Percentiles rank a stretch among this genome's conserved stretches.
These are phyloP conservation scores for Acropora tenuis DNA, from an alignment of 64 coral and sea anemone genomes.

Conservation along the genomic window DNA sequence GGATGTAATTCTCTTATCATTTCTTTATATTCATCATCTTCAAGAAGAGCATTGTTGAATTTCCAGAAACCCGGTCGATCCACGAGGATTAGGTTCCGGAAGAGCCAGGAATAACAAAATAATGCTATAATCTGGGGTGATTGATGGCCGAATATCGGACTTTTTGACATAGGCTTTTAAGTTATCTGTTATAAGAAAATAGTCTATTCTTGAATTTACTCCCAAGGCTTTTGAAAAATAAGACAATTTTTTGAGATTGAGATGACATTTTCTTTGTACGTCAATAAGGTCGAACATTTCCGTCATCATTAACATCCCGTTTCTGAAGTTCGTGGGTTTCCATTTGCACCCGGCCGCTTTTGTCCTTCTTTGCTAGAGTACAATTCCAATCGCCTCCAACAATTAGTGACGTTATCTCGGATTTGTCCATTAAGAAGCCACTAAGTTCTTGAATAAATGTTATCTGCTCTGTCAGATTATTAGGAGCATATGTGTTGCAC, in stretches of 20 bases:
- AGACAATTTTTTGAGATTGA: not conserved
- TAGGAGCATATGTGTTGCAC: not conserved
- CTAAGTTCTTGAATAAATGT: not conserved
- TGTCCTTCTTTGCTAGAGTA: not conserved
- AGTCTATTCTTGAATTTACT: not conserved
- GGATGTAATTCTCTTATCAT: too few species aligned
- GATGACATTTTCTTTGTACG: not conserved
- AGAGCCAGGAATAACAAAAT: too few species aligned
- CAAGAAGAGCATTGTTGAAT: not conserved
- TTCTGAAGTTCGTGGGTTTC: not conserved
- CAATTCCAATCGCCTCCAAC: constrained; percentile 5
- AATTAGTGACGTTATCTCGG: not conserved
- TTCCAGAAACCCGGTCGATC: not conserved
- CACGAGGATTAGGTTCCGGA: too few species aligned
- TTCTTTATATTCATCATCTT: too few species aligned
- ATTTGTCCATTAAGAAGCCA: not conserved
- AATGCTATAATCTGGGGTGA: not conserved
- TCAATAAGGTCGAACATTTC: not conserved
- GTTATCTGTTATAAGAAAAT: not conserved
- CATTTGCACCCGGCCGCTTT: not conserved
- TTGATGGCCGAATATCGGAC: not conserved
- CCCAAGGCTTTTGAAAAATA: not conserved
- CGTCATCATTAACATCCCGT: not conserved
- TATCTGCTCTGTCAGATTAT: not conserved
- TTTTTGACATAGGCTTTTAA: not conserved